Conservation (phyloP, 35 echinoderm and acorn worm species). For the Ophioderma brevispina region DNA sequence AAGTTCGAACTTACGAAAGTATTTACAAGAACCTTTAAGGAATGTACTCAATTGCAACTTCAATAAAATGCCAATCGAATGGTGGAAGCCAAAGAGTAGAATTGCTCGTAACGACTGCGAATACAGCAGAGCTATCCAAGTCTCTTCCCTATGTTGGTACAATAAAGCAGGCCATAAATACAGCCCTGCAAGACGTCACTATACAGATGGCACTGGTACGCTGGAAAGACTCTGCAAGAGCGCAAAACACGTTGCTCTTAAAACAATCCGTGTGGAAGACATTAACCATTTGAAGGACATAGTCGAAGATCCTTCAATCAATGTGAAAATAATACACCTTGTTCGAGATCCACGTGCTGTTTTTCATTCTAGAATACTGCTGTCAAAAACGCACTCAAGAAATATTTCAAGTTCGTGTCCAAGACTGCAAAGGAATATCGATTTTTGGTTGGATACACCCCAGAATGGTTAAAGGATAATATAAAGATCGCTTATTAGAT, state of each 20-base stretch:
- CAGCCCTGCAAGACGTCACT: background rate
- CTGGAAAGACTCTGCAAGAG: background rate
- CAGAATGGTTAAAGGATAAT: background rate
- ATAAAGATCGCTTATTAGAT: background rate
- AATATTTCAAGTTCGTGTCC: background rate
- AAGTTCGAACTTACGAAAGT: background rate
- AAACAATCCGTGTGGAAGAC: background rate
- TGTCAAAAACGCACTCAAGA: background rate
- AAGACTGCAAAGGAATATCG: background rate
- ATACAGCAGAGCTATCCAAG: background rate
- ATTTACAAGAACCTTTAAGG: background rate
- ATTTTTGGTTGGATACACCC: background rate
- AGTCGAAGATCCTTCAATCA: background rate
- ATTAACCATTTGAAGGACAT: background rate
- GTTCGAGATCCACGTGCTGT: background rate
- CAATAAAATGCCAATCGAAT: background rate
- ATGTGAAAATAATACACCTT: background rate
- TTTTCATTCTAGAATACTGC: background rate
- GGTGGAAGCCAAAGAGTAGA: background rate
- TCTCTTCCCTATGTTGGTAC: background rate
- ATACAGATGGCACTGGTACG: background rate
- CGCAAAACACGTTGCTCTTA: background rate
- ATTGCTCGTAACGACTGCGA: background rate
- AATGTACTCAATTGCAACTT: background rate
- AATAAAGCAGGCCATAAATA: background rate